Evolutionary conservation across 2,888 invertebrate species (phyloP).

Genomic region (Entomobrya multifasciata): DNA sequence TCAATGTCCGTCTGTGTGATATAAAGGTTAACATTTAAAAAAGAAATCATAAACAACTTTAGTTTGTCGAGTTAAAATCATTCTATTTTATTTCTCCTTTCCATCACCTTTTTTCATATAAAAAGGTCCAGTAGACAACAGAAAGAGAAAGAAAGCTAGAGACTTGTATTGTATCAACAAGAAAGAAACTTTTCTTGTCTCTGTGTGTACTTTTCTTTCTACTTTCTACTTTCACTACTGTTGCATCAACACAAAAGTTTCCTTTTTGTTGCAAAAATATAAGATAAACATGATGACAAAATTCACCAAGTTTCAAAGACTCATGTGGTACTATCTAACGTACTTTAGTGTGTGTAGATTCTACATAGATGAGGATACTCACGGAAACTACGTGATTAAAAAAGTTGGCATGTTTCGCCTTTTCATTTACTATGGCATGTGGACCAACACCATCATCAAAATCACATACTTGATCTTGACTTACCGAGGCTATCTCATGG

Average conservation of each 20-base stretch:
- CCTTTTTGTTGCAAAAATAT: not conserved
- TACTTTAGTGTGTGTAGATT: conserved; percentile 67
- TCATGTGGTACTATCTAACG: conserved; percentile 65
- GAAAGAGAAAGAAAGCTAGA: not conserved
- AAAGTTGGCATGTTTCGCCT: conserved; percentile 45
- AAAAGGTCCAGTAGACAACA: no score
- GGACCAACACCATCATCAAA: conserved; percentile 68
- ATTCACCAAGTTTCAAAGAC: conserved; percentile 62
- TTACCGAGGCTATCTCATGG: conserved; percentile 55
- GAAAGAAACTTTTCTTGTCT: not conserved
- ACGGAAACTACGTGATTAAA: conserved; percentile 62
- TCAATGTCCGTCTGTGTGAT: no score
- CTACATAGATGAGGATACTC: conserved; percentile 54
- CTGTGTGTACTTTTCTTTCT: not conserved
- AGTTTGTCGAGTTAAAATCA: no score
- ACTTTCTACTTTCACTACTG: not conserved
- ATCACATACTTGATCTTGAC: conserved; percentile 64
- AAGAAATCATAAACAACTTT: no score
- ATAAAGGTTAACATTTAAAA: no score
- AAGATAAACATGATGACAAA: conserved; percentile 30
- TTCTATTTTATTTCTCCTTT: no score
- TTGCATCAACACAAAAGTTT: not conserved
- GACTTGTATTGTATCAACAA: not conserved
- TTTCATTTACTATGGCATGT: conserved; percentile 66
- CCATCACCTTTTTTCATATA: no score